phyloP scores from a whole-genome alignment of 2,113 vertebrate genomes.

The Fregata magnificens region DNA sequence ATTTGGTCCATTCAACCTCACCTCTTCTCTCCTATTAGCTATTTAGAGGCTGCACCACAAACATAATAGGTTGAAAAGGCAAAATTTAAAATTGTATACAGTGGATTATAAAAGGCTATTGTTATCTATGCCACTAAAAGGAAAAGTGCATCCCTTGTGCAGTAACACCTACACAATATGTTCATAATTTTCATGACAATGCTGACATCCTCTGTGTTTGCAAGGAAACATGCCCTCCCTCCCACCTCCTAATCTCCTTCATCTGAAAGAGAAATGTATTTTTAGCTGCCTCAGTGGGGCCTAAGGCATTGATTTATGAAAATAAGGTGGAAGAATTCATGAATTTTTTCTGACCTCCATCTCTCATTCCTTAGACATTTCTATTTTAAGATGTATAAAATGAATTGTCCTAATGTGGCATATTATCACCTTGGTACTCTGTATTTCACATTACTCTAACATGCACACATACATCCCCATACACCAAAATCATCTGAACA shows the following conservation, averaged over 20 bases:
- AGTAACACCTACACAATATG: neutral
- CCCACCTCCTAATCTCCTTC: constrained; percentile 74
- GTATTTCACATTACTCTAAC: constrained; percentile 33
- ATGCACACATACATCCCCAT: neutral
- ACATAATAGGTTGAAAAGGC: constrained; percentile 2
- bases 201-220: constrained; percentile 32
- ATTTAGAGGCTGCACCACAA: neutral
- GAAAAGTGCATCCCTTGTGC: neutral
- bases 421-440: constrained; percentile 70
- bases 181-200: constrained; percentile 36
- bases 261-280: constrained; percentile 78
- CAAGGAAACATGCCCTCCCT: constrained; percentile 61
- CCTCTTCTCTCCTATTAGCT: neutral
- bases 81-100: neutral
- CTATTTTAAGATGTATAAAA: constrained; percentile 77
- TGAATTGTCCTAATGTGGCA: constrained; percentile 72
- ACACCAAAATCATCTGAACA: constrained; percentile 14
- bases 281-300: constrained; percentile 73
- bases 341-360: constrained; percentile 76
- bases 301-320: constrained; percentile 79
- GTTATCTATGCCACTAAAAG: constrained; percentile 39
- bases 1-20: neutral
- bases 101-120: constrained; percentile 23
- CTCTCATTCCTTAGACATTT: constrained; percentile 73
- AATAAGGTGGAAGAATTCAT: constrained; percentile 76